Percentiles rank a stretch among this genome's conserved stretches.
phyloP scores from a whole-genome alignment of 2,888 invertebrate genomes.

The Himalopsyche tibetana region DNA sequence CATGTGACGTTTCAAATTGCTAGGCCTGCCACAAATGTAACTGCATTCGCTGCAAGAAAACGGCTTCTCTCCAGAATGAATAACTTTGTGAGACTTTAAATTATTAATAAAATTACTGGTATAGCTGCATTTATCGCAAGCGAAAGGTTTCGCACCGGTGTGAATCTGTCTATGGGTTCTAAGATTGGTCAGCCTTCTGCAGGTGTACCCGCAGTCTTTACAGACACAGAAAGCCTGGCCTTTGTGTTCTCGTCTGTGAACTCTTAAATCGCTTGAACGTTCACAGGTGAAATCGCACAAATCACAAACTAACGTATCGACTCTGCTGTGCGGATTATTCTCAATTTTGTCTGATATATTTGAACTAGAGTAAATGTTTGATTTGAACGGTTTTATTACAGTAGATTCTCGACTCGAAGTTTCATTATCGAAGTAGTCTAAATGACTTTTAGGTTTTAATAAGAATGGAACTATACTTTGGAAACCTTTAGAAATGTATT shows the following conservation, averaged over 20 bases:
- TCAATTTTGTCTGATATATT: not conserved
- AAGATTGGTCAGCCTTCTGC: constrained; percentile 45
- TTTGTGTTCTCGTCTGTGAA: constrained; percentile 44
- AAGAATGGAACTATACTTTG: not conserved
- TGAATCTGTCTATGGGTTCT: constrained; percentile 50
- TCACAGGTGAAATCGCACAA: constrained; percentile 39
- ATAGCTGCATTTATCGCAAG: constrained; percentile 44
- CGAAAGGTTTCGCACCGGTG: constrained; percentile 28
- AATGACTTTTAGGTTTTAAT: constrained; percentile 7
- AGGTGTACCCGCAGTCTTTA: constrained; percentile 47
- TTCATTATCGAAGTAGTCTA: constrained; percentile 1
- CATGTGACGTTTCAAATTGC: constrained; percentile 52
- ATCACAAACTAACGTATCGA: constrained; percentile 16
- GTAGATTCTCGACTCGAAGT: not conserved
- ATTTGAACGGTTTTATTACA: not conserved
- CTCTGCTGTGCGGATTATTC: not conserved
- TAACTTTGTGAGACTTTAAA: constrained; percentile 48
- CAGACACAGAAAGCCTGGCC: constrained; percentile 43
- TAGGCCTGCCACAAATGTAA: constrained; percentile 46
- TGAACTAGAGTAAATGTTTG: not conserved
- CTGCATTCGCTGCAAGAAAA: constrained; percentile 40
- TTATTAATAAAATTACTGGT: constrained; percentile 47
- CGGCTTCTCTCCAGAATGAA: constrained; percentile 48
- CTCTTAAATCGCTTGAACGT: constrained; percentile 34
- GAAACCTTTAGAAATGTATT: not conserved